Conservation (phyloP, 2,888 invertebrate genomes). For the Synanthedon andrenaeformis region DNA sequence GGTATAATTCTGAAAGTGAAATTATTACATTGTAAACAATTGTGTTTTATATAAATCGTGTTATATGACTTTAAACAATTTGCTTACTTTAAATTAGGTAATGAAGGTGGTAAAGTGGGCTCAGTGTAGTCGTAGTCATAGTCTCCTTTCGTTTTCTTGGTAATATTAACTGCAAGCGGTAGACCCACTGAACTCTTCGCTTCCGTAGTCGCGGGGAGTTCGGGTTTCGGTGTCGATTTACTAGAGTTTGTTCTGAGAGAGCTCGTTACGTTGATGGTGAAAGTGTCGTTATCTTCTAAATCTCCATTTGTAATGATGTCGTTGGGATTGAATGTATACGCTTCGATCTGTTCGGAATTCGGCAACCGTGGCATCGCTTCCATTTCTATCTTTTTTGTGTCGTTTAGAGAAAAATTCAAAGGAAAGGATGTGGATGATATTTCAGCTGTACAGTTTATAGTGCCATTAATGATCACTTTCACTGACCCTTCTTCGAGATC, state of each 20-base stretch:
- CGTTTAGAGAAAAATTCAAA: slow-evolving; percentile 29
- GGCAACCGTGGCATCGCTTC: slow-evolving; percentile 39
- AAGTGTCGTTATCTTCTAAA: slow-evolving; percentile 63
- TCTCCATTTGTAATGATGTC: slow-evolving; percentile 56
- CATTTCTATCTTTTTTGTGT: slow-evolving; percentile 26
- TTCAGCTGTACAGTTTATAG: slow-evolving; percentile 59
- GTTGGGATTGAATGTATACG: slow-evolving; percentile 40
- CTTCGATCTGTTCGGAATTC: slow-evolving; percentile 29
- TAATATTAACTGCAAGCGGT: slow-evolving; percentile 55
- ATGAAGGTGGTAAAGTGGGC: slow-evolving; percentile 82
- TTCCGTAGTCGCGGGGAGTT: slow-evolving; percentile 10
- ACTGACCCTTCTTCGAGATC: slow-evolving; percentile 35
- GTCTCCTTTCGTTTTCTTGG: slow-evolving; percentile 70
- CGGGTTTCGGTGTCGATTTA: slow-evolving; percentile 21
- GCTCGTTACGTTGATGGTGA: slow-evolving; percentile 70
- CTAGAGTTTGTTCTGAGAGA: slow-evolving; percentile 57
- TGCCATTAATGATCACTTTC: slow-evolving; percentile 53
- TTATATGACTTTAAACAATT: no score
- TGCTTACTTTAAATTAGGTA: slow-evolving; percentile 81
- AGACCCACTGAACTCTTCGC: slow-evolving; percentile 38
- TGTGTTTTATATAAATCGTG: neutral
- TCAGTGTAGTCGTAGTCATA: slow-evolving; percentile 79
- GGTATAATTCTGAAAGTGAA: slow-evolving; percentile 79
- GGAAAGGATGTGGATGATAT: slow-evolving; percentile 51
- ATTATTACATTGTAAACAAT: neutral